These are phyloP conservation scores for Takifugu ocellatus DNA, from an alignment of 2,797 vertebrate species.

Conservation along the genomic window DNA sequence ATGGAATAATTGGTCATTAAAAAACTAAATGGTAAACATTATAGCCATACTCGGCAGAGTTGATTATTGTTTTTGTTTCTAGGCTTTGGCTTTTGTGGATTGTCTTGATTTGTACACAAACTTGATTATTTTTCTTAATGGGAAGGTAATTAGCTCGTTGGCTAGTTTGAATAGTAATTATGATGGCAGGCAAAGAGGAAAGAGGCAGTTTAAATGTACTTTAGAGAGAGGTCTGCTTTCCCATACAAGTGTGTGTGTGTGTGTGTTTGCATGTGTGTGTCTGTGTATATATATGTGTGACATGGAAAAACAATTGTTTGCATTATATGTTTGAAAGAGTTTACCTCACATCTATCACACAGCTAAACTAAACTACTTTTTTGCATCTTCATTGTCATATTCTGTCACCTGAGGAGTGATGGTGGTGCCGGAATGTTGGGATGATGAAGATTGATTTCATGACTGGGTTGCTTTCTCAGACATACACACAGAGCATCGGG, in stretches of 20 bases:
- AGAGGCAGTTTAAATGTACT: slow-evolving; percentile 46
- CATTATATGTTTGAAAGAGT: slow-evolving; percentile 53
- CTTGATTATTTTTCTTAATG: slow-evolving; percentile 59
- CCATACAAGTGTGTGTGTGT: slow-evolving; percentile 11
- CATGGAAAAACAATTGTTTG: slow-evolving; percentile 46
- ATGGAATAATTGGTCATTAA: slow-evolving; percentile 38
- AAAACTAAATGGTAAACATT: slow-evolving; percentile 41
- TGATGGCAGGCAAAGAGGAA: slow-evolving; percentile 44
- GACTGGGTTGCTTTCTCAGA: too few relatives aligned
- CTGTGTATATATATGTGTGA: neutral
- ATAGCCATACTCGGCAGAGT: slow-evolving; percentile 31
- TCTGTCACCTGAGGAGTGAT: slow-evolving; percentile 1
- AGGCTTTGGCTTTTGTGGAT: slow-evolving; percentile 33
- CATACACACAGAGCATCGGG: too few relatives aligned
- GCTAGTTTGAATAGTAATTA: slow-evolving; percentile 59
- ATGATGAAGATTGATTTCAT: too few relatives aligned
- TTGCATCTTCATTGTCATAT: slow-evolving; percentile 17
- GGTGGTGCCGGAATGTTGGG: too few relatives aligned
- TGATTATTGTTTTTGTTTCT: slow-evolving; percentile 51
- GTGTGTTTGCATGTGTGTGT: neutral
- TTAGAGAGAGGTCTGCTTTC: slow-evolving; percentile 40
- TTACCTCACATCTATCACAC: slow-evolving; percentile 39
- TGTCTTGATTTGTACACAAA: slow-evolving; percentile 56
- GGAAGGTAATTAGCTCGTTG: slow-evolving; percentile 50
- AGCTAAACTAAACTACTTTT: slow-evolving; percentile 32